Percentiles rank a stretch among this genome's conserved stretches.
Conservation (phyloP, 2,113 vertebrate species). For the Glaucidium brasilianum region DNA sequence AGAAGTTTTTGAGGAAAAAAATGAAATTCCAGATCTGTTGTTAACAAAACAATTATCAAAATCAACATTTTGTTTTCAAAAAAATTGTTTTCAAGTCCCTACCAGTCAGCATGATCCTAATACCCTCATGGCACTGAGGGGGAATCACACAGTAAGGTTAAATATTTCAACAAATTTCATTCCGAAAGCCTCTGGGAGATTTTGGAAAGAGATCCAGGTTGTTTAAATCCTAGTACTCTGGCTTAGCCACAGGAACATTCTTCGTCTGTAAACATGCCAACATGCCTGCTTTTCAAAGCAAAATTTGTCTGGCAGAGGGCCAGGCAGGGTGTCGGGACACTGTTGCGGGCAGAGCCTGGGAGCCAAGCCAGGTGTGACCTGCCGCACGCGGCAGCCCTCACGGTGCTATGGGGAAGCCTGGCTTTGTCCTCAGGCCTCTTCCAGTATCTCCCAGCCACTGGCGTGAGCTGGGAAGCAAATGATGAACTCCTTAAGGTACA, state of each 20-base stretch:
- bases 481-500: rapidly evolving
- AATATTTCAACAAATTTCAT: not conserved
- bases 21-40: not conserved
- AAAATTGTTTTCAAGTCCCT: not conserved
- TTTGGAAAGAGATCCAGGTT: not conserved
- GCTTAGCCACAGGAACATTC: not conserved
- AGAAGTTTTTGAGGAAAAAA: not conserved
- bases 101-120: not conserved
- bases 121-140: not conserved
- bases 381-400: rapidly evolving
- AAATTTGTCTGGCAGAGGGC: not conserved
- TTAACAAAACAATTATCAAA: not conserved
- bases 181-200: not conserved
- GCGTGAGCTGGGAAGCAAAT: not conserved
- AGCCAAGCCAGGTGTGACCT: not conserved
- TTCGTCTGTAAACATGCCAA: not conserved
- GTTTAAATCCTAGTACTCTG: not conserved
- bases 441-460: rapidly evolving
- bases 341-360: not conserved
- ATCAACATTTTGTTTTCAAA: not conserved
- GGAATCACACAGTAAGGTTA: not conserved
- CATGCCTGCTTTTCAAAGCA: not conserved
- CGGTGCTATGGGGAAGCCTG: not conserved
- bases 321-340: not conserved
- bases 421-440: rapidly evolving